phyloP scores from a whole-genome alignment of 2,888 invertebrate species.

The Cyaniris semiargus region DNA sequence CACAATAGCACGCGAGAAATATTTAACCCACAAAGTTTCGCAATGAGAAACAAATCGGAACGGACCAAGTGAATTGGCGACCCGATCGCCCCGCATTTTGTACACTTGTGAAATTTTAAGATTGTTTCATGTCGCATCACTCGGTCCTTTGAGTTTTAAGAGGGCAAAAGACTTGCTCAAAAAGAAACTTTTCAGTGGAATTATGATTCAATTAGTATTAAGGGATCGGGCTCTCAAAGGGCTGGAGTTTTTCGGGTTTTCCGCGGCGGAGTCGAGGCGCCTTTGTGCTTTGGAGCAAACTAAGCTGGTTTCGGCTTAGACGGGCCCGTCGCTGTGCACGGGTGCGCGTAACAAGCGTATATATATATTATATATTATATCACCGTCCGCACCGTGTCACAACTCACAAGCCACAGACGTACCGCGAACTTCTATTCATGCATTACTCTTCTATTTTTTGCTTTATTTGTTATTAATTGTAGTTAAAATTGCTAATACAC shows the following conservation, averaged over 20 bases:
- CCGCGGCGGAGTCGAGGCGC: slow-evolving; percentile 58
- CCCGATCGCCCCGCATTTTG: slow-evolving; percentile 57
- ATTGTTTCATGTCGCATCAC: slow-evolving; percentile 66
- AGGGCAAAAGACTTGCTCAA: slow-evolving; percentile 72
- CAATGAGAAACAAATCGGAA: slow-evolving; percentile 17
- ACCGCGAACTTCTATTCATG: neutral
- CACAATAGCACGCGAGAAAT: neutral
- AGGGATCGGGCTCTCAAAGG: slow-evolving; percentile 76
- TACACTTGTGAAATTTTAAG: slow-evolving; percentile 61
- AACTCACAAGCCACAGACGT: slow-evolving; percentile 34
- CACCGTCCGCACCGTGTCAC: slow-evolving; percentile 34
- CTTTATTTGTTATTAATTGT: neutral
- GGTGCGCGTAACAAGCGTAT: slow-evolving; percentile 59
- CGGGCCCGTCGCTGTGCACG: slow-evolving; percentile 61
- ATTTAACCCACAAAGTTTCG: slow-evolving; percentile 11
- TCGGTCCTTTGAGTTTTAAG: slow-evolving; percentile 64
- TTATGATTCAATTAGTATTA: slow-evolving; percentile 81
- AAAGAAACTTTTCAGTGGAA: slow-evolving; percentile 77
- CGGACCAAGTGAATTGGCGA: slow-evolving; percentile 58
- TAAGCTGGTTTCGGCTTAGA: slow-evolving; percentile 68
- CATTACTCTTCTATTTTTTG: neutral
- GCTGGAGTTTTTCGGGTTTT: slow-evolving; percentile 73
- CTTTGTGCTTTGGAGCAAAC: slow-evolving; percentile 75
- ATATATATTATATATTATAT: slow-evolving; percentile 43
- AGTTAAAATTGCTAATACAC: neutral